Conservation (phyloP, 1,140 invertebrate species). For the Radopholus similis region DNA sequence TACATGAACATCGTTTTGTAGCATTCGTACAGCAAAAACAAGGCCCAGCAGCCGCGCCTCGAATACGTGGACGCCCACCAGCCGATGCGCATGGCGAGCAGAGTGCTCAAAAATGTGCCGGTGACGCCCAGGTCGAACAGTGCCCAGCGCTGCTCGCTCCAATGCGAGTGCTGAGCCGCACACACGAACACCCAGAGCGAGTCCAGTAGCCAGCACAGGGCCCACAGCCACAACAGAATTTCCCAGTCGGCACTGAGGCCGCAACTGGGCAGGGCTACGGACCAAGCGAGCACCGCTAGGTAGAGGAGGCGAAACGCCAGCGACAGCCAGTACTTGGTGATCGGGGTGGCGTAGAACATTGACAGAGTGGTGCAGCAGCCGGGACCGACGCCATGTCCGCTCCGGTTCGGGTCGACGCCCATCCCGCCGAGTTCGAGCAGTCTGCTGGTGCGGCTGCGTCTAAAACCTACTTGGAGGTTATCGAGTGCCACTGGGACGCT, state of each 20-base stretch:
- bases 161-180: conserved; percentile 25
- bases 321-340: conserved; percentile 57
- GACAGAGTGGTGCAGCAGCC: background rate
- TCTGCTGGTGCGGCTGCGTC: conserved; percentile 12
- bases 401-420: background rate
- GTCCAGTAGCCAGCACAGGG: conserved; percentile 50
- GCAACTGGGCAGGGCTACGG: conserved; percentile 48
- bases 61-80: conserved; percentile 6
- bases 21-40: conserved; percentile 54
- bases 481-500: background rate
- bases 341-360: conserved; percentile 52
- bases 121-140: conserved; percentile 11
- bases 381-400: background rate
- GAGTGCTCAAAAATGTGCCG: conserved; percentile 10
- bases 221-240: conserved; percentile 49
- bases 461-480: background rate
- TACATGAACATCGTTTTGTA: conserved; percentile 56
- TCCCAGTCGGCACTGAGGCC: conserved; percentile 31
- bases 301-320: conserved; percentile 49
- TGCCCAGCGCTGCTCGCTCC: conserved; percentile 13
- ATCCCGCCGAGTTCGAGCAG: background rate
- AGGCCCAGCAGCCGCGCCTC: conserved; percentile 33
- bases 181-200: conserved; percentile 36
- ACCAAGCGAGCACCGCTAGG: conserved; percentile 43
- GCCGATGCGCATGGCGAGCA: background rate